Conservation (phyloP, 1,140 invertebrate species). For the Coelopa frigida region DNA sequence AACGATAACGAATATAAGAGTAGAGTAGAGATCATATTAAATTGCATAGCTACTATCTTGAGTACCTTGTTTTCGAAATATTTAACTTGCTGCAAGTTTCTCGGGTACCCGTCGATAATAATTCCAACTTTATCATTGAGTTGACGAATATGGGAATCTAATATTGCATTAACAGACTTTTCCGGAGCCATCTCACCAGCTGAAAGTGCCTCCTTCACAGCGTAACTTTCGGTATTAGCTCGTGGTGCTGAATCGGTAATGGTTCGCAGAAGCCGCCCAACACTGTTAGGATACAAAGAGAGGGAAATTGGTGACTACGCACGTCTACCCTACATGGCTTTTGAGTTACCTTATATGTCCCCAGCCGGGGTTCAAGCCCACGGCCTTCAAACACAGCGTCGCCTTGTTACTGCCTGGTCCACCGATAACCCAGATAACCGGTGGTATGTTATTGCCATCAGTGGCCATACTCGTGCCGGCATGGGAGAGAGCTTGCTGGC, state of each 20-base stretch:
- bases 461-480: conserved; percentile 29
- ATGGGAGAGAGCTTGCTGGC: conserved; percentile 23
- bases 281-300: conserved; percentile 41
- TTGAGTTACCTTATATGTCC: conserved; percentile 55
- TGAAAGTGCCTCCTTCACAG: conserved; percentile 56
- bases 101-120: conserved; percentile 83
- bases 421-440: conserved; percentile 73
- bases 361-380: conserved; percentile 62
- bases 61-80: conserved; percentile 77
- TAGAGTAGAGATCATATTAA: no score
- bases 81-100: conserved; percentile 75
- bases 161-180: conserved; percentile 57
- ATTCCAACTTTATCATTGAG: conserved; percentile 56
- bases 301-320: background rate
- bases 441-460: conserved; percentile 46
- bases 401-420: conserved; percentile 76
- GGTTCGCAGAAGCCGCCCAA: conserved; percentile 61
- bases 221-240: conserved; percentile 48
- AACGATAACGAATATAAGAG: conserved; percentile 19
- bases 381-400: conserved; percentile 59
- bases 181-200: conserved; percentile 76
- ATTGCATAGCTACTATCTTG: no score
- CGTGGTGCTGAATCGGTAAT: conserved; percentile 55
- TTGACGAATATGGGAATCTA: conserved; percentile 54
- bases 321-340: background rate